Percentiles rank a stretch among this genome's conserved stretches.
These are phyloP conservation scores for Sinocyclocheilus anophthalmus DNA, from an alignment of 2,113 vertebrate species.

Conservation along the genomic window DNA sequence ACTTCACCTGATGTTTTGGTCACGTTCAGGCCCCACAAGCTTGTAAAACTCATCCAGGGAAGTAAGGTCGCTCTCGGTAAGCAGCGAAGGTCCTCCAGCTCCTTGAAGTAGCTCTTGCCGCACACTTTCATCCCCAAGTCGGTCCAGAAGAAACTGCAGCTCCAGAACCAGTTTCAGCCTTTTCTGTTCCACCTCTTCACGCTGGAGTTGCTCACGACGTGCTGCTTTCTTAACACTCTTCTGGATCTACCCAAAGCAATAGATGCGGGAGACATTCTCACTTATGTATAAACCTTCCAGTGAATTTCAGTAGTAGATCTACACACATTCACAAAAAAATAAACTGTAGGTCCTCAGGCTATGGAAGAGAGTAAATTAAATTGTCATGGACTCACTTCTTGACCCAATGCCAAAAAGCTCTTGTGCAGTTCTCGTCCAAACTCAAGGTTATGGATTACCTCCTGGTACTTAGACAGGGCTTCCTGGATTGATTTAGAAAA, in stretches of 20 bases:
- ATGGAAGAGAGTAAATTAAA: not conserved
- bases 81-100: conserved; percentile 76
- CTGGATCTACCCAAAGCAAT: conserved; percentile 81
- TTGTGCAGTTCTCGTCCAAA: conserved; percentile 95
- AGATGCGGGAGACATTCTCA: not conserved
- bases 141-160: conserved; percentile 90
- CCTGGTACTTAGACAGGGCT: conserved; percentile 92
- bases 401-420: conserved; percentile 90
- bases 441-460: conserved; percentile 93
- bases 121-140: conserved; percentile 88
- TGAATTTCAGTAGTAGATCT: not conserved
- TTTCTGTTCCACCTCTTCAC: conserved; percentile 92
- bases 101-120: conserved; percentile 89
- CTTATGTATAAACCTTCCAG: not conserved
- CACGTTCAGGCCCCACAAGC: conserved; percentile 90
- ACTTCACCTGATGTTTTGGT: conserved; percentile 87
- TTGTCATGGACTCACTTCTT: conserved; percentile 85
- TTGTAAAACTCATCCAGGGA: conserved; percentile 95
- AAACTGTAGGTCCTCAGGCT: not conserved
- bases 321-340: not conserved
- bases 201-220: conserved; percentile 90
- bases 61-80: conserved; percentile 85
- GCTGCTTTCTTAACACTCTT: conserved; percentile 93
- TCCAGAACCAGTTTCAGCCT: conserved; percentile 90
- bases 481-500: conserved; percentile 76